Percentiles rank a stretch among this genome's conserved stretches.
Conservation (phyloP, 2,888 invertebrate genomes). For the Laspeyria flexula region DNA sequence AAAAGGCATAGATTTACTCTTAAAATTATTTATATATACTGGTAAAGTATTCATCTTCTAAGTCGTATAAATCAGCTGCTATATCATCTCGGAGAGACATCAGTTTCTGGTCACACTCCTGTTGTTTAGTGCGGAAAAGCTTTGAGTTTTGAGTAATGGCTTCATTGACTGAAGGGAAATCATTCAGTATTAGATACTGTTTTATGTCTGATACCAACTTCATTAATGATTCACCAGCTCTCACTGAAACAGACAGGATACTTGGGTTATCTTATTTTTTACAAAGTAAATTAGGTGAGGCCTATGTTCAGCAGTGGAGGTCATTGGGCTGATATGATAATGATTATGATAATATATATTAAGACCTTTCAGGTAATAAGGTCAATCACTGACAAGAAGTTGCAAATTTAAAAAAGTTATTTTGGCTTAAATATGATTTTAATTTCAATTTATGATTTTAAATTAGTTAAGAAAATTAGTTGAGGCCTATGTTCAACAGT, state of each 20-base stretch:
- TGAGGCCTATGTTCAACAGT: no score
- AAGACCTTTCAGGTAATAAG: no score
- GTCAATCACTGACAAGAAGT: no score
- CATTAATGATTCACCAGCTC: conserved; percentile 98
- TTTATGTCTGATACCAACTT: conserved; percentile 99
- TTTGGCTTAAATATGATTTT: no score
- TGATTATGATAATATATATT: no score
- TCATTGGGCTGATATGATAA: no score
- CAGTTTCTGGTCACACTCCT: conserved; percentile 96
- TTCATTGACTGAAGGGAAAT: conserved; percentile 99
- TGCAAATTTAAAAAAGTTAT: no score
- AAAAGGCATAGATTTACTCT: neutral
- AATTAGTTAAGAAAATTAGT: no score
- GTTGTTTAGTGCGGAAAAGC: conserved; percentile 95
- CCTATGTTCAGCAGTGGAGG: no score
- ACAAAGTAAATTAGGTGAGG: no score
- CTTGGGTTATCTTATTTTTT: no score
- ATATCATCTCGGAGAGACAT: conserved; percentile 97
- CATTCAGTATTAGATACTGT: conserved; percentile 98
- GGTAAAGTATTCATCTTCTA: conserved; percentile 97
- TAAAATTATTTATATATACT: conserved; percentile 90
- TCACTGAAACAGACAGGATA: conserved; percentile 86
- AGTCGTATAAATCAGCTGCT: conserved; percentile 96
- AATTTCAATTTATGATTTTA: no score
- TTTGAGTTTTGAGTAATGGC: conserved; percentile 97